Base-by-base conservation (phyloP, 64 coral and sea anemone genomes). In the Hydrozoanthus tunicans region DNA sequence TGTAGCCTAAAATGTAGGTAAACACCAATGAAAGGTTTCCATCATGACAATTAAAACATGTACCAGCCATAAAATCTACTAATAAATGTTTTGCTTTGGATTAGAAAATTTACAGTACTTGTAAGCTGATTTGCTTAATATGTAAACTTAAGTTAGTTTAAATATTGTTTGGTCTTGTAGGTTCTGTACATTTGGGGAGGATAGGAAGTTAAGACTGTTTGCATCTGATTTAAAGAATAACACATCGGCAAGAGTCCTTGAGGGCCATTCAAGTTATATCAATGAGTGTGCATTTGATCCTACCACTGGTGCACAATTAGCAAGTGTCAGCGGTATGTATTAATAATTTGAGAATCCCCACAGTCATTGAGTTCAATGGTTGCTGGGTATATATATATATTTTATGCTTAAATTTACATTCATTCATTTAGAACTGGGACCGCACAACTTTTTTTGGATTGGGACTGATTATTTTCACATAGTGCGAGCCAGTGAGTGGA, bases 211-310 rank as follows among this genome's bases (percentile, higher is more conserved):
- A 56, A 68, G 92, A 14, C 86, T 91, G 67, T 98, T 92, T 90
- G 63, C 78, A 20, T 91, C 92, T 66, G 80, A 91, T 90, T 67
- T 91, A 14, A 93, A 74, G 59, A 86, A 90, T 43, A 94, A 94
- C 14, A 93, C 96, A 51, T 82, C 89, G 66, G 91, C 85, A 25
- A 93, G 77, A 56, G 70, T 92, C 58, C 78, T 98, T 51, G 92
- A 91, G 60, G 96, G 96, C 8, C 96, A 98, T 77, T 79, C 90
- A 58, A 94, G 82, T 82, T 98, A 95, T 59, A 80, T 98, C 25
- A 98, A 98, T 93, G 94, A 95, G 6, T 98, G 96, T 84, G 79
- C 82, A 11, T 93, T 93, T 92, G 92, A 98, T 82, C 96, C 94
- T 90, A 58, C 73, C 5, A 69, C 78, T 53, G 96, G 96, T 25